phyloP scores from a whole-genome alignment of 1,140 invertebrate species.

The Wasmannia auropunctata region DNA sequence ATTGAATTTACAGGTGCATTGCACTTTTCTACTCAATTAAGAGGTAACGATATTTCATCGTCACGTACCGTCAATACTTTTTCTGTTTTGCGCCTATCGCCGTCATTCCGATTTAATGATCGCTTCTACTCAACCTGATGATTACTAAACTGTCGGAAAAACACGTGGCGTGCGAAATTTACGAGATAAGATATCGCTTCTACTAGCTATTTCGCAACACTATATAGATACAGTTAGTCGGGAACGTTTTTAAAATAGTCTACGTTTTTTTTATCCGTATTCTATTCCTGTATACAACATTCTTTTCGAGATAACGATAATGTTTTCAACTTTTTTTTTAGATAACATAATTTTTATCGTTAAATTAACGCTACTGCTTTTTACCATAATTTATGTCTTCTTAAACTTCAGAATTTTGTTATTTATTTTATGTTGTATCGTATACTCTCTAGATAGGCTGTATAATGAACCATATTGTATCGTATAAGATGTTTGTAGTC shows the following conservation, averaged over 20 bases:
- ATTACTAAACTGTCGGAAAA: conserved; percentile 28
- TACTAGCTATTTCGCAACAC: conserved; percentile 33
- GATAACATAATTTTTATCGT: no score
- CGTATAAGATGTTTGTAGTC: neutral
- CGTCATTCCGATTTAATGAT: conserved; percentile 29
- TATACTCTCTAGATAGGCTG: no score
- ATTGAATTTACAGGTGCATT: conserved; percentile 28
- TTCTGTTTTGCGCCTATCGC: neutral
- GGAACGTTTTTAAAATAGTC: conserved; percentile 36
- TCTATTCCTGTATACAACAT: conserved; percentile 8
- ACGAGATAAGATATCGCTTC: conserved; percentile 54
- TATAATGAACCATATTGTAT: neutral
- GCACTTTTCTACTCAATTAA: conserved; percentile 41
- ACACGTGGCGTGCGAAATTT: conserved; percentile 29
- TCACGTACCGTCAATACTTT: neutral
- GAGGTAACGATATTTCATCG: conserved; percentile 14
- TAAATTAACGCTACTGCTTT: neutral
- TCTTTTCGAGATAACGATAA: neutral
- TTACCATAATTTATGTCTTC: neutral
- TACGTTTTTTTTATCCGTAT: conserved; percentile 42
- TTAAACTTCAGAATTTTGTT: neutral
- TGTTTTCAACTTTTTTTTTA: no score
- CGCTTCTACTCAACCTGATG: neutral
- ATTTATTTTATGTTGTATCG: neutral
- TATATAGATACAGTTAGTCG: conserved; percentile 58